Evolutionary conservation across 2,797 vertebrate species (phyloP).

Genomic region (Coranthus polyacanthus): DNA sequence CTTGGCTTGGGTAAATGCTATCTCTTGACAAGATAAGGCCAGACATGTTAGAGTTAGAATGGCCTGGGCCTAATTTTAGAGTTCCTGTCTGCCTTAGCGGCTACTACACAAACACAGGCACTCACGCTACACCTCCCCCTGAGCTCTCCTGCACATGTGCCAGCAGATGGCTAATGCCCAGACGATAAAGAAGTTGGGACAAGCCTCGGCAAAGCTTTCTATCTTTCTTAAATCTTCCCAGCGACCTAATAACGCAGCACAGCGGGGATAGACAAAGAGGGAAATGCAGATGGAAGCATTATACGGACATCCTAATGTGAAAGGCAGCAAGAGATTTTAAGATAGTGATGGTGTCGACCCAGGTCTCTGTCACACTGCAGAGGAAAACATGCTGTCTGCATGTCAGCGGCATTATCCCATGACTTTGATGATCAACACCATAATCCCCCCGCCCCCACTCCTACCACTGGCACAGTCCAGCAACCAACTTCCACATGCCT

Average conservation of each 20-base stretch:
- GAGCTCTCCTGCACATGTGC: conserved; percentile 63
- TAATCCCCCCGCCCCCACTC: conserved; percentile 38
- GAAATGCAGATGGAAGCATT: conserved; percentile 20
- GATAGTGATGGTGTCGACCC: conserved; percentile 32
- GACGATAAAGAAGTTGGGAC: conserved; percentile 62
- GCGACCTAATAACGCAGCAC: conserved; percentile 58
- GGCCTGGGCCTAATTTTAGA: conserved; percentile 70
- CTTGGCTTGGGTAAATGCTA: conserved; percentile 47
- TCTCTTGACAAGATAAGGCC: conserved; percentile 70
- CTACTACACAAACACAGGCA: conserved; percentile 57
- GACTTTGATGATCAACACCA: conserved; percentile 35
- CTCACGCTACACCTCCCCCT: conserved; percentile 45
- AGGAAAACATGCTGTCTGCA: conserved; percentile 36
- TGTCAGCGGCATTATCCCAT: conserved; percentile 56
- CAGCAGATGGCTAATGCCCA: conserved; percentile 75
- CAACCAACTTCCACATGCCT: conserved; percentile 38
- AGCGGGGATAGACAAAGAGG: conserved; percentile 12
- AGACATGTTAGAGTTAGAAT: conserved; percentile 62
- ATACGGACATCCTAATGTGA: conserved; percentile 33
- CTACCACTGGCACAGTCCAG: conserved; percentile 3
- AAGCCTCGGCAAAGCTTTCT: conserved; percentile 61
- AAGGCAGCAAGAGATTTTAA: conserved; percentile 2
- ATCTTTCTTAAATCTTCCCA: conserved; percentile 64
- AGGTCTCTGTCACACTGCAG: conserved; percentile 41
- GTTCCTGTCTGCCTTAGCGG: conserved; percentile 65